phyloP scores from a whole-genome alignment of 2,113 vertebrate genomes.

The Ramphastos sulfuratus region DNA sequence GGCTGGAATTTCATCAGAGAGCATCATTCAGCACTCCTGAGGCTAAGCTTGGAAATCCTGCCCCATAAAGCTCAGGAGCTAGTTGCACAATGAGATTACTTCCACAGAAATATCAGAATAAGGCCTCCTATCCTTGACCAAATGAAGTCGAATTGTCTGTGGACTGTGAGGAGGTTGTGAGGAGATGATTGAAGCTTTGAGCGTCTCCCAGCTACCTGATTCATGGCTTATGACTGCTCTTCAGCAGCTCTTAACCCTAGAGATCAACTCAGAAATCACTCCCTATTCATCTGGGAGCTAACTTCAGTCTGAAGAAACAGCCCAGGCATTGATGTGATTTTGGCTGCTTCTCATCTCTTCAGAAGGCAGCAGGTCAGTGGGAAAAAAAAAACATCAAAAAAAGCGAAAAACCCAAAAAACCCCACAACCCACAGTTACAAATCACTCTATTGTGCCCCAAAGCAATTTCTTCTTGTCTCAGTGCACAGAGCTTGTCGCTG shows the following conservation, averaged over 20 bases:
- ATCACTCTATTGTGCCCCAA: neutral
- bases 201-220: neutral
- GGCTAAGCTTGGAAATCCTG: neutral
- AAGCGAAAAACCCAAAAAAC: no score
- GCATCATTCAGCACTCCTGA: neutral
- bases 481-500: neutral
- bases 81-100: neutral
- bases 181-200: neutral
- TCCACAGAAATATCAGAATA: neutral
- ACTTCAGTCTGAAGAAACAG: neutral
- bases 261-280: neutral
- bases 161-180: neutral
- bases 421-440: neutral
- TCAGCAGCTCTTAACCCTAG: neutral
- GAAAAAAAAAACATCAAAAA: neutral
- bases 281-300: neutral
- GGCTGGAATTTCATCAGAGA: neutral
- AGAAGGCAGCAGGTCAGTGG: neutral
- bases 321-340: neutral
- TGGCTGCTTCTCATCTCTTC: neutral
- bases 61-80: neutral
- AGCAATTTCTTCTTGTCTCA: conserved; percentile 9
- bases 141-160: neutral
- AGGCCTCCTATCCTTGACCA: neutral
- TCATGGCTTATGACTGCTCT: neutral